These are phyloP conservation scores for Loripinus fragilis DNA, from an alignment of 2,888 invertebrate species.

Conservation along the genomic window DNA sequence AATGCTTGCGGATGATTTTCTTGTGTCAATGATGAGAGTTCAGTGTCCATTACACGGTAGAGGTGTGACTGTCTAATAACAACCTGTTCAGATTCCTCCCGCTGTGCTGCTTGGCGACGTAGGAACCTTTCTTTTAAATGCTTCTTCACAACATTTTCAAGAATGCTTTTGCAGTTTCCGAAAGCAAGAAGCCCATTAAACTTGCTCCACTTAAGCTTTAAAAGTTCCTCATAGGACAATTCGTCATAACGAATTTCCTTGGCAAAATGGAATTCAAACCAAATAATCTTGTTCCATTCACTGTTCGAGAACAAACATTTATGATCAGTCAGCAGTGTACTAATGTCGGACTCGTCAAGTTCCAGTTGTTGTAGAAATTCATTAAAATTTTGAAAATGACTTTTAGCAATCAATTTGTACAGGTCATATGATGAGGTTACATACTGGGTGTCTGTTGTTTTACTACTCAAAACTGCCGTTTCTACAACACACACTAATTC, in stretches of 20 bases:
- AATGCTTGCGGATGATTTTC: neutral
- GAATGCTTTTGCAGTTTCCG: neutral
- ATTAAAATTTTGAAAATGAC: neutral
- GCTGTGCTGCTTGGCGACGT: neutral
- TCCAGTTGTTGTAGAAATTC: neutral
- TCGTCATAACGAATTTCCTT: neutral
- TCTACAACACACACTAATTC: conserved; percentile 6
- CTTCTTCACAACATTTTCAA: neutral
- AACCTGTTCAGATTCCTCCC: neutral
- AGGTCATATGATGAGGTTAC: neutral
- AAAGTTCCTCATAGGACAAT: neutral
- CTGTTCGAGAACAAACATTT: neutral
- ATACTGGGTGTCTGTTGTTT: neutral
- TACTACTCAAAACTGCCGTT: neutral
- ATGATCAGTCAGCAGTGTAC: neutral
- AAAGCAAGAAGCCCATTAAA: neutral
- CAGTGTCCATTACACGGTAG: neutral
- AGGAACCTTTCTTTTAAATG: neutral
- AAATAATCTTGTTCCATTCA: conserved; percentile 11
- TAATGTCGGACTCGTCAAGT: neutral
- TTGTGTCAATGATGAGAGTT: neutral
- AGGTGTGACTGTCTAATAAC: neutral
- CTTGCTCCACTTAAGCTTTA: neutral
- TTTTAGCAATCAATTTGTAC: neutral
- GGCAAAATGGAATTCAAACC: neutral